Percentiles rank a stretch among this genome's conserved stretches.
Conservation (phyloP, 1,140 invertebrate species). For the Brachystomella parvula region DNA sequence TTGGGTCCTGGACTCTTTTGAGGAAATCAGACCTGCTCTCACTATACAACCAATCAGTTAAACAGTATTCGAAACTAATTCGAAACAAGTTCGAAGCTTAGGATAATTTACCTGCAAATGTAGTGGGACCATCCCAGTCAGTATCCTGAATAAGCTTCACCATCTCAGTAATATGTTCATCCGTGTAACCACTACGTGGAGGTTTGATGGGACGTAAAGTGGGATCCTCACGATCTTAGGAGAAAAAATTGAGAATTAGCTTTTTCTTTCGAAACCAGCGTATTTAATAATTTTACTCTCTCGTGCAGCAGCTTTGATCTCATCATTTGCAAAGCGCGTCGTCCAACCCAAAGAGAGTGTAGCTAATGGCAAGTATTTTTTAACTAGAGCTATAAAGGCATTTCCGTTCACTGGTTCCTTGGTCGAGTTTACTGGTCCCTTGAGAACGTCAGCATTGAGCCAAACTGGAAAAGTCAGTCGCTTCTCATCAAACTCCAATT, state of each 20-base stretch:
- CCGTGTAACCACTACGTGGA: background rate
- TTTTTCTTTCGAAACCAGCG: background rate
- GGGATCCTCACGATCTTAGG: background rate
- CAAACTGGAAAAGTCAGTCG: constrained; percentile 68
- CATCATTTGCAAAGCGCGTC: constrained; percentile 51
- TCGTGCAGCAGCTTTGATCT: background rate
- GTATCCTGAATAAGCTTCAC: constrained; percentile 54
- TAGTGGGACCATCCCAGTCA: background rate
- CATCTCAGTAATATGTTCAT: background rate
- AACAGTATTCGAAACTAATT: constrained; percentile 45
- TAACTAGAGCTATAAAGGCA: constrained; percentile 54
- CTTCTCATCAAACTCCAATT: constrained; percentile 39
- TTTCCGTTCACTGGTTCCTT: constrained; percentile 56
- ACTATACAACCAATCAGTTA: constrained; percentile 74
- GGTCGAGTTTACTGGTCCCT: constrained; percentile 61
- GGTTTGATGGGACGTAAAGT: background rate
- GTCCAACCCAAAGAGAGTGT: constrained; percentile 83
- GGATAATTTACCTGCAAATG: background rate
- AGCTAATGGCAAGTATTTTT: constrained; percentile 54
- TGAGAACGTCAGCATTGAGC: constrained; percentile 79
- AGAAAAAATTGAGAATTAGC: constrained; percentile 6
- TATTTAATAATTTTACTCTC: background rate
- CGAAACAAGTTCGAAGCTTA: constrained; percentile 48
- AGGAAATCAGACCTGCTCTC: constrained; percentile 60
- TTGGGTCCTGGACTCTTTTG: constrained; percentile 50